Percentiles rank a stretch among this genome's conserved stretches.
phyloP scores from a whole-genome alignment of 2,888 invertebrate species.

The Prionchulus punctatus region DNA sequence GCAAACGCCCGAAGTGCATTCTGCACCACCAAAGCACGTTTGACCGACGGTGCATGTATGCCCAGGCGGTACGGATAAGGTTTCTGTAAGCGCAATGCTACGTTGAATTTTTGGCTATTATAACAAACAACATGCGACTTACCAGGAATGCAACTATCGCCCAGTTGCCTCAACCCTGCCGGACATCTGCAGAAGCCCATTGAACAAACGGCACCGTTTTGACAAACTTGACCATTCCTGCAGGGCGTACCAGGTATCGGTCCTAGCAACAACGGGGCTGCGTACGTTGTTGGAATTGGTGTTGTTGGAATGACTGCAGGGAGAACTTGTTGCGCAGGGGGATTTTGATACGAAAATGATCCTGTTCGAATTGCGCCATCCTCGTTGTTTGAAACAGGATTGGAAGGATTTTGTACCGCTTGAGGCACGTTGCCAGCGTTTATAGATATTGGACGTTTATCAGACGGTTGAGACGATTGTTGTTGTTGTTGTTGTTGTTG shows the following conservation, averaged over 20 bases:
- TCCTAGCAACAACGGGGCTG: not conserved
- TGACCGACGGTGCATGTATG: constrained; percentile 9
- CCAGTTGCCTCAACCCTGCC: not conserved
- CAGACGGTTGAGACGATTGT: too few species aligned
- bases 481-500: too few species aligned
- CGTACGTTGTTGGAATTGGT: too few species aligned
- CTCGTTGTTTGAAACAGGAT: too few species aligned
- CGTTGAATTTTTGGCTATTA: not conserved
- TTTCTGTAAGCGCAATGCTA: not conserved
- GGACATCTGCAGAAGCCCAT: not conserved
- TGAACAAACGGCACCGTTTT: not conserved
- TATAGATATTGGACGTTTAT: too few species aligned
- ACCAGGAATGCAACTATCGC: not conserved
- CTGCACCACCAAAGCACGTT: constrained; percentile 15
- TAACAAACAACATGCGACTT: not conserved
- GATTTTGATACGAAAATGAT: too few species aligned
- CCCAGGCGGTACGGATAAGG: constrained; percentile 5
- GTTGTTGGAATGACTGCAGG: too few species aligned
- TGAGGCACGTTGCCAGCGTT: too few species aligned
- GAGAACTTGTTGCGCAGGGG: too few species aligned
- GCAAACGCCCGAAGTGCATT: constrained; percentile 20
- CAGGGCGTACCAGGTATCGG: not conserved
- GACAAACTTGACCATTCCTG: not conserved
- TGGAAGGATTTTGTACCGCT: too few species aligned
- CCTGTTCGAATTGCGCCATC: too few species aligned